phyloP scores from a whole-genome alignment of 2,797 vertebrate species.

The Pseudomugil tenellus region DNA sequence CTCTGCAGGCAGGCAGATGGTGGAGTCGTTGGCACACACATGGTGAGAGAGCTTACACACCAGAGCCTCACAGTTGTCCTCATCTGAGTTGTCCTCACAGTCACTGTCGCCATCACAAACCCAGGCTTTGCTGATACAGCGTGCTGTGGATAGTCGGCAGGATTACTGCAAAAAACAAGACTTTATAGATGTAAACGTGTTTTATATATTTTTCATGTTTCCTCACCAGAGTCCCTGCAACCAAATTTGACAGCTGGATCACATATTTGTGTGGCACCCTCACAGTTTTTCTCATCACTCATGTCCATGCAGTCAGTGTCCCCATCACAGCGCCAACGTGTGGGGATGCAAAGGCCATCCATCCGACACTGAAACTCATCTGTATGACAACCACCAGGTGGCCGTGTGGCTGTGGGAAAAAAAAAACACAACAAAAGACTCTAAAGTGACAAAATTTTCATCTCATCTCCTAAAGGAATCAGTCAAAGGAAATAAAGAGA shows the following conservation, averaged over 20 bases:
- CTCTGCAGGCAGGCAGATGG: slow-evolving; percentile 92
- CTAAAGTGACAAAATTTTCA: background rate
- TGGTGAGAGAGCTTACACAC: slow-evolving; percentile 96
- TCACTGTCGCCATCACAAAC: slow-evolving; percentile 96
- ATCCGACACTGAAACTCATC: slow-evolving; percentile 97
- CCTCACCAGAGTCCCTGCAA: slow-evolving; percentile 93
- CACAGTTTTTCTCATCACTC: slow-evolving; percentile 96
- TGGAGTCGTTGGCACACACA: slow-evolving; percentile 92
- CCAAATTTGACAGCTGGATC: slow-evolving; percentile 96
- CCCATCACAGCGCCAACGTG: slow-evolving; percentile 94
- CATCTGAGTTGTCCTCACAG: slow-evolving; percentile 96
- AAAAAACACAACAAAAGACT: background rate
- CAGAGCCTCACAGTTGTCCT: slow-evolving; percentile 94
- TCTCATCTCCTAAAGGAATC: slow-evolving; percentile 8
- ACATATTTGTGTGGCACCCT: slow-evolving; percentile 93
- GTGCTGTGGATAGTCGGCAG: slow-evolving; percentile 76
- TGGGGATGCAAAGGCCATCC: slow-evolving; percentile 94
- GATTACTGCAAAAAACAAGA: background rate
- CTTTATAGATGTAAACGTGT: background rate
- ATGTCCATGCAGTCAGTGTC: slow-evolving; percentile 98
- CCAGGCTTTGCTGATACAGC: slow-evolving; percentile 98
- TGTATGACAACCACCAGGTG: slow-evolving; percentile 92
- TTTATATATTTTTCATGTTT: background rate
- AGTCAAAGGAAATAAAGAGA: slow-evolving; percentile 15
- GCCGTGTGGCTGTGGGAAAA: slow-evolving; percentile 88